A percentile compares a stretch with the other conserved stretches of the same genome.
Conservation (phyloP, 2,888 invertebrate species). For the Conistra vaccinii region DNA sequence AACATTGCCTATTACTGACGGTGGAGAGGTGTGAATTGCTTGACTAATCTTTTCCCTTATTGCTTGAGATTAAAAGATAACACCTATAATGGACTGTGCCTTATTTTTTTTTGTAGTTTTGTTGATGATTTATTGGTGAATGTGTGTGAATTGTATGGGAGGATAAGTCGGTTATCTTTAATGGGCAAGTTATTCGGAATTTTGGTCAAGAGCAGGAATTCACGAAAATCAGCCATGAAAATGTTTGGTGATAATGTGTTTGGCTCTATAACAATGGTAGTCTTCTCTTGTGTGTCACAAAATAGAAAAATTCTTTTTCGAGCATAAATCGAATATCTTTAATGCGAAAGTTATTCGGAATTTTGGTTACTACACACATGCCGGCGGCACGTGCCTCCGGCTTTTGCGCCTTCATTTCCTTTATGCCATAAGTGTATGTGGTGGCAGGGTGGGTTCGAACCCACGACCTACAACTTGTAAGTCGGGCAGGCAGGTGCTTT, state of each 20-base stretch:
- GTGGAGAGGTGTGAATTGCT: constrained; percentile 68
- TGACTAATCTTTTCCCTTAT: constrained; percentile 72
- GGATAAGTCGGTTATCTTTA: not conserved
- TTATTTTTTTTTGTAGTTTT: constrained; percentile 61
- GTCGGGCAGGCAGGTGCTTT: too few species aligned
- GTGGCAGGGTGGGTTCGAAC: too few species aligned
- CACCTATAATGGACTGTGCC: constrained; percentile 56
- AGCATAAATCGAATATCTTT: too few species aligned
- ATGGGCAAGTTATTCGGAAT: not conserved
- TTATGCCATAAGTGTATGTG: too few species aligned
- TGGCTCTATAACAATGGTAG: too few species aligned
- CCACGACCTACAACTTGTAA: too few species aligned
- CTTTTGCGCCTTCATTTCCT: too few species aligned
- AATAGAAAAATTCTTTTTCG: too few species aligned
- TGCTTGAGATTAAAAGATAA: constrained; percentile 73
- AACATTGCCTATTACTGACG: constrained; percentile 65
- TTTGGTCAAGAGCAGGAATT: not conserved
- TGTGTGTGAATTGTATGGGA: not conserved
- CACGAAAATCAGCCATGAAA: too few species aligned
- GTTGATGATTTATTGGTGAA: constrained; percentile 48
- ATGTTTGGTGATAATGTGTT: not conserved
- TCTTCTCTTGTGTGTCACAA: not conserved
- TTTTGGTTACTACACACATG: too few species aligned
- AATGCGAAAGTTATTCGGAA: too few species aligned
- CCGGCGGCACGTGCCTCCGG: too few species aligned